Conservation (phyloP, 2,888 invertebrate genomes). For the Callyntrura guangdongensis region DNA sequence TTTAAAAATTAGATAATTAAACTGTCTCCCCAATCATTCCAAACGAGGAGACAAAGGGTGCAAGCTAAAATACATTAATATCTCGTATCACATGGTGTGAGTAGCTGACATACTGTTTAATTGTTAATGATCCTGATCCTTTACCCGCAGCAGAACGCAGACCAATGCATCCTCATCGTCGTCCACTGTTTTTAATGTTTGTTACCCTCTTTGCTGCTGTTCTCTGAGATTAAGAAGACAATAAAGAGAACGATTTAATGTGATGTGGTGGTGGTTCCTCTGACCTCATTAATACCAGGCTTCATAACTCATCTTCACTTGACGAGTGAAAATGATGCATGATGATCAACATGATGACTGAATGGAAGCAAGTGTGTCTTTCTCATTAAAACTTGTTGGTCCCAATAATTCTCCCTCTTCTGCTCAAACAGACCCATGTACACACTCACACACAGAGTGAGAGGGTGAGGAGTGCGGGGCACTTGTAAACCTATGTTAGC, state of each 20-base stretch:
- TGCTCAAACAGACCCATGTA: too few relatives aligned
- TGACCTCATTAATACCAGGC: conserved; percentile 61
- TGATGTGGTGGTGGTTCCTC: conserved; percentile 53
- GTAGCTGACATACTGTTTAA: too few relatives aligned
- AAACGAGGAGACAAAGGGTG: too few relatives aligned
- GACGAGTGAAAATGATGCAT: background rate
- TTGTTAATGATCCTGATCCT: too few relatives aligned
- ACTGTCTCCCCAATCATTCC: too few relatives aligned
- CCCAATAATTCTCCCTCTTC: background rate
- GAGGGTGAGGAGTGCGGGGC: background rate
- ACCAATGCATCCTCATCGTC: too few relatives aligned
- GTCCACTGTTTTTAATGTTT: background rate
- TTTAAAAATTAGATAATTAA: too few relatives aligned
- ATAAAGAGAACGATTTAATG: background rate
- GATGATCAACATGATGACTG: conserved; percentile 13
- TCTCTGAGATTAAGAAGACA: too few relatives aligned
- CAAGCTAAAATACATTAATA: too few relatives aligned
- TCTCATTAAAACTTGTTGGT: background rate
- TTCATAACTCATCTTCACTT: conserved; percentile 36
- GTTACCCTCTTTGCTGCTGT: background rate
- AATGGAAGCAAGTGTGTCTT: conserved; percentile 7
- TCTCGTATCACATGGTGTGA: too few relatives aligned
- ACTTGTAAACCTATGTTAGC: too few relatives aligned
- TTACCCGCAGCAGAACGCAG: too few relatives aligned
- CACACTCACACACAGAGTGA: background rate